These are phyloP conservation scores for Ernsta delagoae DNA, from an alignment of 2,888 invertebrate genomes.

Conservation along the genomic window DNA sequence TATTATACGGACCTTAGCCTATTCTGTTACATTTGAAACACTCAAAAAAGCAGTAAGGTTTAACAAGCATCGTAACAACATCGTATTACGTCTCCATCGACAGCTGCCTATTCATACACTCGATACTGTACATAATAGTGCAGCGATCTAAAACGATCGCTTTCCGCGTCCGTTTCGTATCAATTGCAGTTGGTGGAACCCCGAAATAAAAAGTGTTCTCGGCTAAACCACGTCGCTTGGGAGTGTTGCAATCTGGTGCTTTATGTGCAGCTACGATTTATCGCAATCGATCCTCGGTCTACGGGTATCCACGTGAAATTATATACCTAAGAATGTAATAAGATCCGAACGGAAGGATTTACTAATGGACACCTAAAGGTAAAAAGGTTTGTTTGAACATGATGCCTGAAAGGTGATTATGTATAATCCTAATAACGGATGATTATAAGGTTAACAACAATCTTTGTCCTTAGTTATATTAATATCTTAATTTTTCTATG, in stretches of 20 bases:
- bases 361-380: not conserved
- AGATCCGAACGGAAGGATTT: not conserved
- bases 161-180: not conserved
- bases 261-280: not conserved
- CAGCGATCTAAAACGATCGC: conserved; percentile 3
- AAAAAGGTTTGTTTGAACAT: no score
- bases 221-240: not conserved
- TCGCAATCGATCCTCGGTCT: not conserved
- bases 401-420: no score
- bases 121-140: not conserved
- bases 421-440: no score
- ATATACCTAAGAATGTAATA: not conserved
- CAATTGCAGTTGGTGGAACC: not conserved
- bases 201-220: not conserved
- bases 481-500: no score
- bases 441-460: no score
- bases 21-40: no score
- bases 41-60: no score
- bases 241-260: conserved; percentile 3
- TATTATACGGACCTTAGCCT: no score
- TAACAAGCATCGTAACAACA: not conserved
- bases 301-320: not conserved
- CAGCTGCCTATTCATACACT: not conserved
- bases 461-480: no score
- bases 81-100: not conserved